Conservation (phyloP, 2,113 vertebrate genomes). For the Erythrocercus mccallii region DNA sequence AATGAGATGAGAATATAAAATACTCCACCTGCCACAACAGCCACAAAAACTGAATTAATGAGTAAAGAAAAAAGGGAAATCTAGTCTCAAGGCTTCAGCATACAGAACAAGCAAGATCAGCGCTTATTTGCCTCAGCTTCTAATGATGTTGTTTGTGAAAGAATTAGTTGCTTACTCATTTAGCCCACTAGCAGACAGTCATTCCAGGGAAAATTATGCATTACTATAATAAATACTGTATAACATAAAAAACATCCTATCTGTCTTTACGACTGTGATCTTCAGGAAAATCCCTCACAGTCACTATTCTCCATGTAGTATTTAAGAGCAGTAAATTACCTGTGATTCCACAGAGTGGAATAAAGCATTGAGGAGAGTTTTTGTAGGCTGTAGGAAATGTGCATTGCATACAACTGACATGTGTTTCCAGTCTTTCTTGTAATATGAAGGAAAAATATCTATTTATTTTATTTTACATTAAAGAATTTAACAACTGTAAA, state of each 20-base stretch:
- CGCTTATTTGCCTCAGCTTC: slow-evolving; percentile 38
- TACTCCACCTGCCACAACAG: slow-evolving; percentile 66
- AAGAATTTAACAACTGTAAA: background rate
- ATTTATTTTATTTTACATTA: background rate
- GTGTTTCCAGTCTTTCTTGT: background rate
- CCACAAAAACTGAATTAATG: slow-evolving; percentile 70
- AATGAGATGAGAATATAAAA: slow-evolving; percentile 75
- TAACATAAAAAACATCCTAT: slow-evolving; percentile 17
- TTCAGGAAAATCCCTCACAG: slow-evolving; percentile 7
- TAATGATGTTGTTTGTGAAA: slow-evolving; percentile 52
- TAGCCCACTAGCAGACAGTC: slow-evolving; percentile 32
- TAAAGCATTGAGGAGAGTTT: background rate
- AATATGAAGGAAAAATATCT: background rate
- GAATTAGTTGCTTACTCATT: slow-evolving; percentile 47
- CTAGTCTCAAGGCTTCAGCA: slow-evolving; percentile 6
- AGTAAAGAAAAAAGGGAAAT: background rate
- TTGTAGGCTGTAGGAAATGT: background rate
- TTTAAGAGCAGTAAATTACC: slow-evolving; percentile 31
- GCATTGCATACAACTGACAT: background rate
- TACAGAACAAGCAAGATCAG: slow-evolving; percentile 29
- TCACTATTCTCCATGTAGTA: background rate
- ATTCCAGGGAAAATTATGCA: slow-evolving; percentile 50
- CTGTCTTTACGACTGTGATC: slow-evolving; percentile 7
- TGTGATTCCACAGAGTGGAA: background rate
- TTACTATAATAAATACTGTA: slow-evolving; percentile 42